Evolutionary conservation across 2,113 vertebrate species (phyloP).

Genomic region (Elephas maximus): DNA sequence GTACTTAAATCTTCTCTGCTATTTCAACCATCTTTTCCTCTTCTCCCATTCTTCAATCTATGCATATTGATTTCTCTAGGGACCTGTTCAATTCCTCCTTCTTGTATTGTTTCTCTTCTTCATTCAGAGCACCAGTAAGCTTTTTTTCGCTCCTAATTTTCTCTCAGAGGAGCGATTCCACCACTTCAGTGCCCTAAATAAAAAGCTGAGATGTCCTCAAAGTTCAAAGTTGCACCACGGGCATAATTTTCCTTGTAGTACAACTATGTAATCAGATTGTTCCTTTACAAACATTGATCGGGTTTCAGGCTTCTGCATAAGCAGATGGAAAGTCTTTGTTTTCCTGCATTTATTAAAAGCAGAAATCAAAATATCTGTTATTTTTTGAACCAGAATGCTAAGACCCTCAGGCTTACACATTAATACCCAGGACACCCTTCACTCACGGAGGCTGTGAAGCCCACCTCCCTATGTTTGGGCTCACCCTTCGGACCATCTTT

Average conservation of each 20-base stretch:
- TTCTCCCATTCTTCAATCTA: constrained; percentile 27
- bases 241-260: neutral
- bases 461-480: neutral
- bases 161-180: constrained; percentile 13
- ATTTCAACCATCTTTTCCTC: neutral
- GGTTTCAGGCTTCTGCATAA: neutral
- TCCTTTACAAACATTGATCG: neutral
- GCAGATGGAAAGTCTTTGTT: neutral
- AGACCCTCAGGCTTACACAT: neutral
- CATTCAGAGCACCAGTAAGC: neutral
- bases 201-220: constrained; percentile 50
- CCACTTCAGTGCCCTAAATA: constrained; percentile 28
- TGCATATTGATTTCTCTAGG: constrained; percentile 37
- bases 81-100: constrained; percentile 44
- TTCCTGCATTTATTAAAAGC: neutral
- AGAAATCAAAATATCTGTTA: neutral
- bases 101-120: constrained; percentile 17
- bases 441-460: neutral
- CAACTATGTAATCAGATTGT: neutral
- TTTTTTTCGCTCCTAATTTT: constrained; percentile 44
- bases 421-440: neutral
- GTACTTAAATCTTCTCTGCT: constrained; percentile 33
- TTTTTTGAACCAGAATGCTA: neutral
- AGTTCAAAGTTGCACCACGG: neutral
- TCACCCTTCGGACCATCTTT: neutral